Evolutionary conservation across 2,113 vertebrate genomes (phyloP).

Genomic region (Podarcis cretensis): DNA sequence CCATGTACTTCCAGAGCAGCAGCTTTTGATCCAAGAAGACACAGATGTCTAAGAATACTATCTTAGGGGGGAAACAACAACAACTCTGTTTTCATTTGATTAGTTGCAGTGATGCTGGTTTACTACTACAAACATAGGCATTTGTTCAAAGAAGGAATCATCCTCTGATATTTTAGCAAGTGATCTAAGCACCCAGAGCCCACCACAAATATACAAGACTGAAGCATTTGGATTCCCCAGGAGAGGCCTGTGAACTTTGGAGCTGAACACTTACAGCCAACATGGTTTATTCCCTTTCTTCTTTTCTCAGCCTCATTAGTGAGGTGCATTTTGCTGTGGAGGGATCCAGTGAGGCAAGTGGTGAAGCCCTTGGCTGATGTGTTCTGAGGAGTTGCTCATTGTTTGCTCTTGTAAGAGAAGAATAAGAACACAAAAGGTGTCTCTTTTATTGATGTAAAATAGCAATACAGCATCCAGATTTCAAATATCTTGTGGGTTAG

Average conservation of each 20-base stretch:
- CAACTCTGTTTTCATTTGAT: neutral
- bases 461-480: conserved; percentile 73
- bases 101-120: neutral
- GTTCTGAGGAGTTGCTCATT: conserved; percentile 30
- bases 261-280: rapidly evolving
- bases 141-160: neutral
- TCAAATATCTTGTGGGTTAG: conserved; percentile 79
- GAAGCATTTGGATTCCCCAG: neutral
- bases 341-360: conserved; percentile 9
- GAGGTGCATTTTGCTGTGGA: neutral
- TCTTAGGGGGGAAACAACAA: neutral
- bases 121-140: neutral
- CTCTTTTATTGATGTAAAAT: conserved; percentile 88
- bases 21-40: neutral
- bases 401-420: conserved; percentile 37
- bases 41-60: neutral
- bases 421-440: conserved; percentile 78
- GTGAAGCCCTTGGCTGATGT: neutral
- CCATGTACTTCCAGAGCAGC: rapidly evolving
- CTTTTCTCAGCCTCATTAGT: neutral
- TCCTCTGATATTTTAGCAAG: neutral
- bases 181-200: neutral
- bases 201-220: neutral
- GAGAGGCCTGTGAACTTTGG: neutral
- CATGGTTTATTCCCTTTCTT: neutral